Evolutionary conservation across 2,797 vertebrate genomes (phyloP).

Genomic region (Argyrosomus regius): DNA sequence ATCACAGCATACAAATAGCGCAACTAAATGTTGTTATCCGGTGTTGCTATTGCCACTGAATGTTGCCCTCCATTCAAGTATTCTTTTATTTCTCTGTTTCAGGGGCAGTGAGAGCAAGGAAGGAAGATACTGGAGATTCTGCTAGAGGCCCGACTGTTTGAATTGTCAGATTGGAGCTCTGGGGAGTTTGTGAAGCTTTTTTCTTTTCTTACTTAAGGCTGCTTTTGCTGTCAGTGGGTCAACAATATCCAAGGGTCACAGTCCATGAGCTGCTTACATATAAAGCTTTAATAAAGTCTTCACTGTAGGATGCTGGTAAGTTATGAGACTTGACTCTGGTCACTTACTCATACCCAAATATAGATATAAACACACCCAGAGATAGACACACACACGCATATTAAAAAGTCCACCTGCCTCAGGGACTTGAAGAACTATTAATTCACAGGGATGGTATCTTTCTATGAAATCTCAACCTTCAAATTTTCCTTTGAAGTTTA

Average conservation of each 20-base stretch:
- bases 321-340: background rate
- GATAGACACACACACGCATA: fast-evolving
- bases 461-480: slow-evolving; percentile 16
- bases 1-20: background rate
- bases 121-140: background rate
- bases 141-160: background rate
- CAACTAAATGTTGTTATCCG: background rate
- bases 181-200: background rate
- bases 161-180: background rate
- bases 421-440: slow-evolving; percentile 1
- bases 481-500: slow-evolving; percentile 36
- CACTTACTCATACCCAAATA: too few species aligned
- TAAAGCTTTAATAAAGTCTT: slow-evolving; percentile 6
- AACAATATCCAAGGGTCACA: background rate
- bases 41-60: background rate
- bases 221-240: background rate
- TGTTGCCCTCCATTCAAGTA: background rate
- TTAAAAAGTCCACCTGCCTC: slow-evolving; percentile 6
- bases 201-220: background rate
- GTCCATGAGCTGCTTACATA: background rate
- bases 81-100: background rate
- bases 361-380: background rate
- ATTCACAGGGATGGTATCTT: slow-evolving; percentile 1
- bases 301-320: background rate
- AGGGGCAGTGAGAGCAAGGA: background rate